A percentile compares a stretch with the other conserved stretches of the same genome.
These are phyloP conservation scores for Graptemys geographica DNA, from an alignment of 2,797 vertebrate genomes.

Conservation along the genomic window DNA sequence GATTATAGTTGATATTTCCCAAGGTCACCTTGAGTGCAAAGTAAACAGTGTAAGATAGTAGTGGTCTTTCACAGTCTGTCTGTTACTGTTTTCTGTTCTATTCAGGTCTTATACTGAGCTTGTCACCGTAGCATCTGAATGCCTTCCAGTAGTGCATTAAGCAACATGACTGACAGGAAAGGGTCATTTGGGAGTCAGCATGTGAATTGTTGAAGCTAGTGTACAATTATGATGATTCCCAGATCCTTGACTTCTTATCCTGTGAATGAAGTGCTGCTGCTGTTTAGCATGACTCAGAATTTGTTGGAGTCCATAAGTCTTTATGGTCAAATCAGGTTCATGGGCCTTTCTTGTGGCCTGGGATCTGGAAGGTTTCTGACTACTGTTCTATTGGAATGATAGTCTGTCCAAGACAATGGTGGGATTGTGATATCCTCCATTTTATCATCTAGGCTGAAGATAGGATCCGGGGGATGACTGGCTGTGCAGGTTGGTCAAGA, in stretches of 20 bases:
- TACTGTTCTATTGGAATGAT: neutral
- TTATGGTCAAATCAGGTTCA: neutral
- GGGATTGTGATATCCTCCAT: neutral
- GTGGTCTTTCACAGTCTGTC: neutral
- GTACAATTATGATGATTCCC: neutral
- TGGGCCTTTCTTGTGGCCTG: no score
- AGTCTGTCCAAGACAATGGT: neutral
- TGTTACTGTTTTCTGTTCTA: neutral
- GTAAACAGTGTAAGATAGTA: neutral
- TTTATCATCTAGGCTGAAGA: neutral
- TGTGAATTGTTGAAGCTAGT: neutral
- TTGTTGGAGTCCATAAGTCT: neutral
- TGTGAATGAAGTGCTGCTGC: neutral
- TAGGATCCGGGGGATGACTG: neutral
- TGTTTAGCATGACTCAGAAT: neutral
- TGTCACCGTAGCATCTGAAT: neutral
- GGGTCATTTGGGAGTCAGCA: neutral
- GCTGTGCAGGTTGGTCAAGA: neutral
- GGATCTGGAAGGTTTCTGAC: neutral
- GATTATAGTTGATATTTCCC: neutral
- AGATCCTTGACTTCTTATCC: neutral
- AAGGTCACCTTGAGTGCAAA: neutral
- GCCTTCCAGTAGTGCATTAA: neutral
- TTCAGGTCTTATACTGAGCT: neutral
- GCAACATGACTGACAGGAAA: neutral